Evolutionary conservation across 2,888 invertebrate genomes (phyloP).

Genomic region (Exocentrus adspersus): DNA sequence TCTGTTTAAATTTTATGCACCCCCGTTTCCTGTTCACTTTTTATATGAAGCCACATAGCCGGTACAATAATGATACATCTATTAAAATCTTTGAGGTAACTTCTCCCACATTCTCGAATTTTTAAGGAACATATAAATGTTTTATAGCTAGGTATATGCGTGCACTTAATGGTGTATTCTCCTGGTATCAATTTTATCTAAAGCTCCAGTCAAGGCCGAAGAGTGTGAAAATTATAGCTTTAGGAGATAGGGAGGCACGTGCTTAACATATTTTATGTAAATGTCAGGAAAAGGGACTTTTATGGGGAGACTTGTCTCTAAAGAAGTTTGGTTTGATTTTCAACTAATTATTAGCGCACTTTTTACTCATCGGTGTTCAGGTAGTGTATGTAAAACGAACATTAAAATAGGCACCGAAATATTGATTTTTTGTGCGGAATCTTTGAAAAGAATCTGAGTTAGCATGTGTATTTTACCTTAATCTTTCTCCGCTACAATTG

Average conservation of each 20-base stretch:
- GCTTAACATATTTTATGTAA: slow-evolving; percentile 26
- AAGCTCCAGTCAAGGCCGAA: slow-evolving; percentile 20
- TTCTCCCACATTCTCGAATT: neutral
- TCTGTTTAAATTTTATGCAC: neutral
- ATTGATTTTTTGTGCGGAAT: too few species aligned
- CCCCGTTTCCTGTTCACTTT: neutral
- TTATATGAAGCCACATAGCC: neutral
- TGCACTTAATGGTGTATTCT: slow-evolving; percentile 17
- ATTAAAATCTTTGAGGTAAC: neutral
- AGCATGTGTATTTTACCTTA: too few species aligned
- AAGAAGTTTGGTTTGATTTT: neutral
- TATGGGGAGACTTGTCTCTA: neutral
- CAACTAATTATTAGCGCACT: neutral
- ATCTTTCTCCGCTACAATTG: too few species aligned
- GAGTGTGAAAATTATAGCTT: slow-evolving; percentile 24
- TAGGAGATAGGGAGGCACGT: slow-evolving; percentile 18
- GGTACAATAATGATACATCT: neutral
- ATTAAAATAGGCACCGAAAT: too few species aligned
- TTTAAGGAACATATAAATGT: slow-evolving; percentile 3
- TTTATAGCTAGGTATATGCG: slow-evolving; percentile 13
- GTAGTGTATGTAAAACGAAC: too few species aligned
- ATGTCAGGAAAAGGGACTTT: slow-evolving; percentile 11
- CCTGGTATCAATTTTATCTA: slow-evolving; percentile 14
- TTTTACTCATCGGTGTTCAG: too few species aligned
- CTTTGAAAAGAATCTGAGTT: too few species aligned